Evolutionary conservation across 2,888 invertebrate genomes (phyloP).

Genomic region (Nemapogon koenigi): DNA sequence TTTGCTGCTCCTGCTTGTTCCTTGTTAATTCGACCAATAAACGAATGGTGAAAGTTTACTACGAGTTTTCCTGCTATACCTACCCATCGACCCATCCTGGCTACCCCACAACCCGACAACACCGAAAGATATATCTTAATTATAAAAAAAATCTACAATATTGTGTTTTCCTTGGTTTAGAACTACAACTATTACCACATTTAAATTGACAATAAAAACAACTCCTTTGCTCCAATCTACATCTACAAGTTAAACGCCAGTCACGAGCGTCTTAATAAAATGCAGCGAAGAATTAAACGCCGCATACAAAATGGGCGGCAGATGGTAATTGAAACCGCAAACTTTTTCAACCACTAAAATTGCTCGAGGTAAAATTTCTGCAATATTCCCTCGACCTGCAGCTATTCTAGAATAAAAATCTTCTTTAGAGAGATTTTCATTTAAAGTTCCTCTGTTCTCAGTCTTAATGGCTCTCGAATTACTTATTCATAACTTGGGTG

Average conservation of each 20-base stretch:
- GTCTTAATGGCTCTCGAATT: constrained; percentile 9
- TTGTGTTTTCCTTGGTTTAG: too few species aligned
- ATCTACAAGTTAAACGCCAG: constrained; percentile 34
- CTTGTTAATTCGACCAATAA: too few species aligned
- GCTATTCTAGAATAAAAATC: constrained; percentile 24
- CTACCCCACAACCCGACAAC: too few species aligned
- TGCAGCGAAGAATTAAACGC: constrained; percentile 25
- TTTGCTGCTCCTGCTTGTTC: too few species aligned
- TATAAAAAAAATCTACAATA: too few species aligned
- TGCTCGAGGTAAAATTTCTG: constrained; percentile 20
- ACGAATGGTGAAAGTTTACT: too few species aligned
- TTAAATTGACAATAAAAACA: too few species aligned
- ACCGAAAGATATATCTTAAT: too few species aligned
- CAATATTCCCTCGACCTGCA: constrained; percentile 20
- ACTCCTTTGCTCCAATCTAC: constrained; percentile 16
- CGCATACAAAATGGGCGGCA: constrained; percentile 27
- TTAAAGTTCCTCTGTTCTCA: constrained; percentile 27
- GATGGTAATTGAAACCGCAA: constrained; percentile 40
- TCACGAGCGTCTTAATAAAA: constrained; percentile 44
- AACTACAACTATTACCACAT: too few species aligned
- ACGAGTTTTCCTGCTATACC: too few species aligned
- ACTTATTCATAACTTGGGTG: constrained; percentile 9
- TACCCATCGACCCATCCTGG: too few species aligned
- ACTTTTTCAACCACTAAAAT: constrained; percentile 36
- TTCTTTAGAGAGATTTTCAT: constrained; percentile 25